Percentiles rank a stretch among this genome's conserved stretches.
Conservation (phyloP, 1,140 invertebrate species). For the Magallana angulata region DNA sequence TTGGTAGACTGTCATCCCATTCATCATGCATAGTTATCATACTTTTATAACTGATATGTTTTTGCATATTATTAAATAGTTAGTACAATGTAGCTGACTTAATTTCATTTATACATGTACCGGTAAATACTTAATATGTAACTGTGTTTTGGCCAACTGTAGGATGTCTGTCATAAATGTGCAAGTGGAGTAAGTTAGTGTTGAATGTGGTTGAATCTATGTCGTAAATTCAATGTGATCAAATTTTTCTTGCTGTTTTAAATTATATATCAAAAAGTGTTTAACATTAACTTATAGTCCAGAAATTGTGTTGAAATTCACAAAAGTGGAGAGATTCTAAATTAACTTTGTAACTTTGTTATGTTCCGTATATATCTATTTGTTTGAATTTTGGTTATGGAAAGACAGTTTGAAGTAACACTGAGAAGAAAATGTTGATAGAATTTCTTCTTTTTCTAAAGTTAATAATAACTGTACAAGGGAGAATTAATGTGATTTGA, state of each 20-base stretch:
- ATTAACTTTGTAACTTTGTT: no score
- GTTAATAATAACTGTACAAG: no score
- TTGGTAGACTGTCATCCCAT: no score
- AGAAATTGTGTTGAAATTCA: no score
- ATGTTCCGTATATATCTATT: no score
- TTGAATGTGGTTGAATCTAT: not conserved
- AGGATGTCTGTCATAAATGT: conserved; percentile 2
- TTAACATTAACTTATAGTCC: no score
- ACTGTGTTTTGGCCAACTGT: not conserved
- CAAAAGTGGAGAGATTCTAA: no score
- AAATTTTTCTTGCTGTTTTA: not conserved
- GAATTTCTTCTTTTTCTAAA: not conserved
- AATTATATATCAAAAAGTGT: not conserved
- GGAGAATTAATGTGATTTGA: no score
- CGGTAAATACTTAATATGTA: not conserved
- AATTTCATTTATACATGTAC: not conserved
- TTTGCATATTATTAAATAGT: no score
- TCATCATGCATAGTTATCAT: no score
- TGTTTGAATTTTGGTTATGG: conserved; percentile 5
- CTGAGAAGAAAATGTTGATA: not conserved
- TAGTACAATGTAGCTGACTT: no score
- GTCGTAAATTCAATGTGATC: not conserved
- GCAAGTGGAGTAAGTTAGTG: conserved; percentile 4
- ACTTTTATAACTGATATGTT: no score
- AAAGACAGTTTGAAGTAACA: not conserved